These are phyloP conservation scores for Sarcophaga subvicina DNA, from an alignment of 2,888 invertebrate genomes.

Conservation along the genomic window DNA sequence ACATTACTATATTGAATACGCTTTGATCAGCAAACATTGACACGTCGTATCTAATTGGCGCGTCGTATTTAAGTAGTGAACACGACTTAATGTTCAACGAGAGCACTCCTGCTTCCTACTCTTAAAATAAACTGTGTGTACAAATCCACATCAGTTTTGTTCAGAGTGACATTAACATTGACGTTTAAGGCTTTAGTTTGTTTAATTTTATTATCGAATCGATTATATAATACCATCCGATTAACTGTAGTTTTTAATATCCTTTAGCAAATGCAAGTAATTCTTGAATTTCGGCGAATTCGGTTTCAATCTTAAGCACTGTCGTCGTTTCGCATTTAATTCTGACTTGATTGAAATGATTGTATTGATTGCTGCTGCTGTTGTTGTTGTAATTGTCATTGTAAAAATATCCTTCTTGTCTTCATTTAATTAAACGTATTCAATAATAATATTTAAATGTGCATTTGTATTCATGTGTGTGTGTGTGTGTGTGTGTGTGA, in stretches of 20 bases:
- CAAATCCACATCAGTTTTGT: too few species aligned
- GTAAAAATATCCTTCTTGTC: conserved; percentile 40
- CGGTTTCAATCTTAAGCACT: not conserved
- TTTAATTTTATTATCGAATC: too few species aligned
- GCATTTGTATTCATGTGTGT: conserved; percentile 13
- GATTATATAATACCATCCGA: not conserved
- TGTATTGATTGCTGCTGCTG: too few species aligned
- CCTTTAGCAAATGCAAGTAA: not conserved
- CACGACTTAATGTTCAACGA: too few species aligned
- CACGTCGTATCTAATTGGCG: too few species aligned
- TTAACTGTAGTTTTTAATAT: not conserved
- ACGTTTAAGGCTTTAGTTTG: too few species aligned
- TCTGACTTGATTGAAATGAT: not conserved
- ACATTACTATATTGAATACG: too few species aligned
- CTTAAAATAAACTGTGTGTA: too few species aligned
- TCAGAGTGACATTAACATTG: too few species aligned
- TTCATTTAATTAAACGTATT: conserved; percentile 63
- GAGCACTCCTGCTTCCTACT: too few species aligned
- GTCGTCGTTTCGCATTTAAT: not conserved
- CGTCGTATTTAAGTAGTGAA: too few species aligned
- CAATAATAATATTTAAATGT: conserved; percentile 38
- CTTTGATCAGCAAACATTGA: too few species aligned
- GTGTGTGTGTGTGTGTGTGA: not conserved
- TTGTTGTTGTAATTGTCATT: conserved; percentile 44
- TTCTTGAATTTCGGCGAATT: not conserved